These are phyloP conservation scores for Cheilosia vulpina DNA, from an alignment of 2,888 invertebrate genomes.

Conservation along the genomic window DNA sequence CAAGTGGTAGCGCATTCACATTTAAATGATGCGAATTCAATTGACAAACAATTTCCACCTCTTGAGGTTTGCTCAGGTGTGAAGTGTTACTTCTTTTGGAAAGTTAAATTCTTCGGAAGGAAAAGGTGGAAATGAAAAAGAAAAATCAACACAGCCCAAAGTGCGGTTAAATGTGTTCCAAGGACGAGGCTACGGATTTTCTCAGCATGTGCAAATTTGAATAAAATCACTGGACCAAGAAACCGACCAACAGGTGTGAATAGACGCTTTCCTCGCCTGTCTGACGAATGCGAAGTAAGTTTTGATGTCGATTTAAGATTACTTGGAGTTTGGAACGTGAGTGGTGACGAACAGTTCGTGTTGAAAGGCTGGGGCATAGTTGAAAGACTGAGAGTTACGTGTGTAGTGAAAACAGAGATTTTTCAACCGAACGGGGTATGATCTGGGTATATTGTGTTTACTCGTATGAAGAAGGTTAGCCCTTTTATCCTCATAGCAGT, in stretches of 20 bases:
- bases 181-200: background rate
- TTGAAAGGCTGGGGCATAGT: no score
- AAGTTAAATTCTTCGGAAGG: conserved; percentile 52
- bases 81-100: conserved; percentile 54
- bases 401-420: no score
- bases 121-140: conserved; percentile 20
- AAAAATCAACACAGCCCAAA: conserved; percentile 1
- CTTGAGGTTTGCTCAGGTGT: conserved; percentile 36
- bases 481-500: no score
- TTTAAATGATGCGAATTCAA: conserved; percentile 26
- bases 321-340: no score
- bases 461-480: no score
- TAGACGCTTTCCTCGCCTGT: conserved; percentile 11
- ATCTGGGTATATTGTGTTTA: no score
- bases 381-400: no score
- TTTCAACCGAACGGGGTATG: no score
- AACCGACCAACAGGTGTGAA: conserved; percentile 32
- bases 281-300: no score
- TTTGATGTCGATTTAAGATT: no score
- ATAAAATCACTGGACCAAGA: conserved; percentile 22
- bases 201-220: conserved; percentile 25
- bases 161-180: background rate
- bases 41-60: conserved; percentile 25
- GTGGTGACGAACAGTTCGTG: no score
- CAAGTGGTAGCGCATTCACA: conserved; percentile 9